A percentile compares a stretch with the other conserved stretches of the same genome.
phyloP scores from a whole-genome alignment of 2,113 vertebrate species.

The Ondatra zibethicus region DNA sequence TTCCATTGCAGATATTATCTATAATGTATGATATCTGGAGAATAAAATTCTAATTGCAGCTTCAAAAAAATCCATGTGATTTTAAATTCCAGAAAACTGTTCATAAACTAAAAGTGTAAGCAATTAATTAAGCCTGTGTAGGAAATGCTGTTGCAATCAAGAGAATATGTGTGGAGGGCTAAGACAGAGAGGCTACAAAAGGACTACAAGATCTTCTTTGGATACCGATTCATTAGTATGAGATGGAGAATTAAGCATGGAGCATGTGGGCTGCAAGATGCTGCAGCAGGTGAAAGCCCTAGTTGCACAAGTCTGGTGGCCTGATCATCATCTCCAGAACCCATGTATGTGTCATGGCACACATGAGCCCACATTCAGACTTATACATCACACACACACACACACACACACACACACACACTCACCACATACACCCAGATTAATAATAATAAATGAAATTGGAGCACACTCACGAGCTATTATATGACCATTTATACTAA shows the following conservation, averaged over 20 bases:
- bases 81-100: slow-evolving; percentile 34
- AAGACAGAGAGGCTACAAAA: not conserved
- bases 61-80: not conserved
- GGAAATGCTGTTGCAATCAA: not conserved
- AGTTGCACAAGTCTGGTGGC: not conserved
- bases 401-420: not conserved
- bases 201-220: not conserved
- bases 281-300: no score
- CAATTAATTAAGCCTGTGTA: slow-evolving; percentile 1
- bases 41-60: not conserved
- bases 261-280: not conserved
- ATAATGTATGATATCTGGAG: not conserved
- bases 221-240: not conserved
- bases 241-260: slow-evolving; percentile 1
- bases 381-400: not conserved
- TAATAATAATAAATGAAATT: not conserved
- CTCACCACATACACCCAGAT: not conserved
- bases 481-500: slow-evolving; percentile 26
- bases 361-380: not conserved
- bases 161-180: not conserved
- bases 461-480: not conserved
- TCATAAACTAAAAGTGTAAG: slow-evolving; percentile 5
- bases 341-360: not conserved
- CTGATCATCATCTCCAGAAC: not conserved
- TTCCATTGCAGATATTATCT: not conserved